Conservation (phyloP, 2,888 invertebrate genomes). For the Meiosimyza platycephala region DNA sequence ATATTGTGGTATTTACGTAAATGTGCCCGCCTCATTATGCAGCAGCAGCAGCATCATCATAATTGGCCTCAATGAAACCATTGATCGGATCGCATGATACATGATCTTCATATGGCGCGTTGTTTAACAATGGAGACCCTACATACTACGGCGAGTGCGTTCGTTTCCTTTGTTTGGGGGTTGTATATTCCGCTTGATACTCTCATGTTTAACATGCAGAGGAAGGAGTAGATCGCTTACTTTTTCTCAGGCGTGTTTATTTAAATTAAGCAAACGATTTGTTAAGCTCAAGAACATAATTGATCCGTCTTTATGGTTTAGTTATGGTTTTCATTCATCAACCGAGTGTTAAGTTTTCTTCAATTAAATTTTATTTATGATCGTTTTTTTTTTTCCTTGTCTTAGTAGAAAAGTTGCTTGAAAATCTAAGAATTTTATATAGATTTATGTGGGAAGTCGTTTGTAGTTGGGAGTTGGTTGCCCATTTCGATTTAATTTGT, state of each 20-base stretch:
- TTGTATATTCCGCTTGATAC: not conserved
- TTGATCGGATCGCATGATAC: slow-evolving; percentile 16
- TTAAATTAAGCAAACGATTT: slow-evolving; percentile 33
- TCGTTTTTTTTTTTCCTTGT: no score
- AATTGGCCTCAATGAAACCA: slow-evolving; percentile 20
- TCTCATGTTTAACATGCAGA: slow-evolving; percentile 10
- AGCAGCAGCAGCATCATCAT: slow-evolving; percentile 10
- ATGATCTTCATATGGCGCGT: no score
- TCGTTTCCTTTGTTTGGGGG: no score
- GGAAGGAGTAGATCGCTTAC: slow-evolving; percentile 19
- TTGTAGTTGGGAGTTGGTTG: no score
- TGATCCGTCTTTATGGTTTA: slow-evolving; percentile 11
- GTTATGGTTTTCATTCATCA: slow-evolving; percentile 16
- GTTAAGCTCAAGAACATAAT: slow-evolving; percentile 12
- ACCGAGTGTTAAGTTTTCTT: no score
- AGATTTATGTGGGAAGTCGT: no score
- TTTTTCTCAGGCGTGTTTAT: slow-evolving; percentile 30
- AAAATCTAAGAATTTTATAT: no score
- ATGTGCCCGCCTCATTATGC: slow-evolving; percentile 18
- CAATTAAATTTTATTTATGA: no score
- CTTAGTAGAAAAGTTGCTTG: no score
- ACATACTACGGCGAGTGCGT: no score
- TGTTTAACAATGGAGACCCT: no score
- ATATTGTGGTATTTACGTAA: not conserved
- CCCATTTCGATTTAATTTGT: no score